Conservation (phyloP, 2,888 invertebrate genomes). For the Plusia festucae region DNA sequence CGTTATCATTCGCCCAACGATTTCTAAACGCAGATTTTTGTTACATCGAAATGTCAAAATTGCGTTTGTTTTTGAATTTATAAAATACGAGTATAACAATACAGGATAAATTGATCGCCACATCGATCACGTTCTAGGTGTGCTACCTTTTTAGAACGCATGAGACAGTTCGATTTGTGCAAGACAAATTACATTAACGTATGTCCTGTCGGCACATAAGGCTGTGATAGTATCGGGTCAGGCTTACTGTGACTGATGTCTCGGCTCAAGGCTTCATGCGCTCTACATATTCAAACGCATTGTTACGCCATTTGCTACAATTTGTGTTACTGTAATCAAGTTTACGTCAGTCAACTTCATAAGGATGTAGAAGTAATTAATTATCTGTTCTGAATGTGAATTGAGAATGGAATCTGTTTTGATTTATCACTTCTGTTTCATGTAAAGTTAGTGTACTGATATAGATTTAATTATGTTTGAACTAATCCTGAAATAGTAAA, state of each 20-base stretch:
- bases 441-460: no score
- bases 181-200: constrained; percentile 64
- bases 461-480: no score
- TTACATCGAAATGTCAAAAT: not conserved
- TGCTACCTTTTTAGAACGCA: constrained; percentile 22
- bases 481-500: no score
- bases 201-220: constrained; percentile 60
- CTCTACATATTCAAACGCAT: constrained; percentile 41
- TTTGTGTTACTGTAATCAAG: constrained; percentile 7
- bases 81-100: not conserved
- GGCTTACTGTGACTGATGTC: constrained; percentile 67
- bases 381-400: not conserved
- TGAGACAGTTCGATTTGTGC: constrained; percentile 44
- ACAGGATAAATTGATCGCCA: not conserved
- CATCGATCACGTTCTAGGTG: not conserved
- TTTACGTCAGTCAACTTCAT: constrained; percentile 5
- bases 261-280: constrained; percentile 13
- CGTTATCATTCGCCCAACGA: not conserved
- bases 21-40: no score
- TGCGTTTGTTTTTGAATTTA: not conserved
- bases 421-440: not conserved
- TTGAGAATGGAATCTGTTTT: not conserved
- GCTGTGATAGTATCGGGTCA: constrained; percentile 61
- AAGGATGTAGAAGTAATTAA: not conserved
- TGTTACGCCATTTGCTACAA: constrained; percentile 27